Evolutionary conservation across 1,140 invertebrate species (phyloP), one percentile per base, ranked within the genome.

Genomic region (Lineus longissimus): DNA sequence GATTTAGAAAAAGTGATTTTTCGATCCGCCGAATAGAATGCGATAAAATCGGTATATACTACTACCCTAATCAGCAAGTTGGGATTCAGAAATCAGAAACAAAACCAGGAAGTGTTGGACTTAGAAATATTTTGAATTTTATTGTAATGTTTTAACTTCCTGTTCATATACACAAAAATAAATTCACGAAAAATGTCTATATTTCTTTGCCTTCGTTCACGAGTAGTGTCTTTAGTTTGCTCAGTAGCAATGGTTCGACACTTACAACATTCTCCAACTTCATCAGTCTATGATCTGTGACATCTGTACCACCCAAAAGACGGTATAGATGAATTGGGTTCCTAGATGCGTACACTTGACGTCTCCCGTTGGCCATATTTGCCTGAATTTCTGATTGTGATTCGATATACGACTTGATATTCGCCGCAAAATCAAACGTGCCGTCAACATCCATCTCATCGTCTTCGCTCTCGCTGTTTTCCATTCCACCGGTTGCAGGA

Each of bases 131-230:
- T 13, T 19, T 13, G 19, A 43, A 43, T 13, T 43, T 11, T 43
- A 43, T 43, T 51, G n/a, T 27, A 51, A n/a, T 51, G 4, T 27
- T 6, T 19, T 51, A 51, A 51, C 47, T 51, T 51, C 47, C 47
- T 51, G 47, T 51, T 51, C 47, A 51, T 19, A 51, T 36, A 36
- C 33, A 36, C 33, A 36, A 36, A 7, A 36, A 36, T 15, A 36
- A 7, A 15, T 15, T 7, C 15, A 7, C 33, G 6, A 7, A 36
- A 36, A 36, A 36, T 7, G 4, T 36, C 15, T 36, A 36, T 6
- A 51, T 51, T 51, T 51, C 47, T 51, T 51, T 51, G 47, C 47
- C 47, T 51, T 51, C 47, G 25, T 51, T 51, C n/a, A 51, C 47
- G 47, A 51, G n/a, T n/a, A 51, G n/a, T 7, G 47, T n/a, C n/a